Evolutionary conservation across 1,140 invertebrate species (phyloP).

Genomic region (Solenopsis invicta): DNA sequence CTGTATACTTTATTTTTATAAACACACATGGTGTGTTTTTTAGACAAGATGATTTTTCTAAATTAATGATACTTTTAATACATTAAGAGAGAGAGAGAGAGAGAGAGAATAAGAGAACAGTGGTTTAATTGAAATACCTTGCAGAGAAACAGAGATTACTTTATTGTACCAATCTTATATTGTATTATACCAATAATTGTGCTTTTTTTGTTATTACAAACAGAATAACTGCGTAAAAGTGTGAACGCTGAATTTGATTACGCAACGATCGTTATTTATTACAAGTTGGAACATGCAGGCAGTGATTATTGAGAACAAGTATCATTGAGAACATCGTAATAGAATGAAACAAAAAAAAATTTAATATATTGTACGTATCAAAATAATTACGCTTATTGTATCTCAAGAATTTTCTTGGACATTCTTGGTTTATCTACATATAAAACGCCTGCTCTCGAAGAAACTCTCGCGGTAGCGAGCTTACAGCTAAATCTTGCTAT

Average conservation of each 20-base stretch:
- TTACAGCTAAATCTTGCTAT: too few species aligned
- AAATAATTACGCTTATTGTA: too few species aligned
- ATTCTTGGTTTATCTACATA: constrained; percentile 52
- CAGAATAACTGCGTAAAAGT: background rate
- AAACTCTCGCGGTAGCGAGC: constrained; percentile 53
- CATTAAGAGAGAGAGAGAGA: background rate
- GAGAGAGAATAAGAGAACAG: too few species aligned
- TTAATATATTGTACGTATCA: too few species aligned
- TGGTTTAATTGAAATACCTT: constrained; percentile 12
- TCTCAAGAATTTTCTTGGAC: too few species aligned
- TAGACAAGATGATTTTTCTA: background rate
- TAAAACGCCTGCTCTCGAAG: constrained; percentile 35
- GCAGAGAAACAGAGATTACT: constrained; percentile 4
- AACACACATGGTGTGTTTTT: background rate
- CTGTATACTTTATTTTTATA: constrained; percentile 41
- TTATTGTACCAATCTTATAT: constrained; percentile 36
- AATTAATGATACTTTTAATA: constrained; percentile 1
- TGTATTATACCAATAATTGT: constrained; percentile 31
- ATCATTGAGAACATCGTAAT: too few species aligned
- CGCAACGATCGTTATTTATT: constrained; percentile 41
- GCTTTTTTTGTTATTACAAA: constrained; percentile 37
- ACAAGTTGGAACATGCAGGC: constrained; percentile 18
- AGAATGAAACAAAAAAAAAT: too few species aligned
- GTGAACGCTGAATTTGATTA: constrained; percentile 31
- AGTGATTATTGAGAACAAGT: constrained; percentile 64